Base-by-base conservation (phyloP, 1,140 invertebrate genomes). In the Ostrea denselamellosa region DNA sequence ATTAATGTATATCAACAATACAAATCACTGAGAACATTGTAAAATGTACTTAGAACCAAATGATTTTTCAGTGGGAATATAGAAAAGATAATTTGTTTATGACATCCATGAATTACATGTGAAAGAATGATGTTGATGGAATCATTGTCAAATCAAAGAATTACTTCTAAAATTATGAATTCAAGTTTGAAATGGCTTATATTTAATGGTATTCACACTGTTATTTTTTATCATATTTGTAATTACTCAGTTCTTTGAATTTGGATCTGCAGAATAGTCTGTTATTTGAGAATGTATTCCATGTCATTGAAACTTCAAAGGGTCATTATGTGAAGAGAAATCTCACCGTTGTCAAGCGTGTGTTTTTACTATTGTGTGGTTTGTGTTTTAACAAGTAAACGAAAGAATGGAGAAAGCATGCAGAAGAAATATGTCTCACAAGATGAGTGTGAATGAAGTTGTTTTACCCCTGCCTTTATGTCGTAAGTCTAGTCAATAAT, bases 401-500 rank as follows among this genome's bases (percentile, higher is more conserved):
- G 68, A 14, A 34, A 25, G 28, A 77, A 28, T 12, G 9, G 68
- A 77, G 10, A 28, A 77, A 28, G 22, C 14, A 12, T 77, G 68
- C 9, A 28, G n/a, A 62, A 58, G 56, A 19, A 12, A 7, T 28
- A 28, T 77, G 68, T 77, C 68, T 77, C 68, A 34, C 14, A 9
- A 77, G 9, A 62, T 77, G 68, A 19, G 10, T 34, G 28, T 77
- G 68, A 14, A 25, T 34, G 65, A 5, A 19, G 56, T 62, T 62
- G 14, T 62, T 77, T 77, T 77, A 3, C 28, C 68, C 68, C 68
- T 77, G 28, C 68, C 68, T 77, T 12, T 77, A 25, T 77, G 68
- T 77, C 28, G 68, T 34, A 77, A 77, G 68, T 77, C 68, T 77
- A 77, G 68, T 77, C 68, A 77, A 77, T 77, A 28, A 25, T 25